Conservation (phyloP, 2,113 vertebrate species). For the Phyllopteryx taeniolatus region DNA sequence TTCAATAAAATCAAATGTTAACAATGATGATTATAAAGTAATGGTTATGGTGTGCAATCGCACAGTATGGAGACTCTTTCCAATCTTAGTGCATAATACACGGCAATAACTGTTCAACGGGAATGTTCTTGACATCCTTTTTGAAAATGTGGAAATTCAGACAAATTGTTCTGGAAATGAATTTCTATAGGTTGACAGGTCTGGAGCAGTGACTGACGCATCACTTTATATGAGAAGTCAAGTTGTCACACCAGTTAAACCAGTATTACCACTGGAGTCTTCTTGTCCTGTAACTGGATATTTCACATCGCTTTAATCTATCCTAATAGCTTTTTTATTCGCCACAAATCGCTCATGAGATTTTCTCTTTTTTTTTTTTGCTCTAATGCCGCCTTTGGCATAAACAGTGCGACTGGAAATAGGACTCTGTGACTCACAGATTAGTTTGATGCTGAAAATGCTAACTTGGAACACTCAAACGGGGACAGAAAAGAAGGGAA, state of each 20-base stretch:
- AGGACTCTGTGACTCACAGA: conserved; percentile 41
- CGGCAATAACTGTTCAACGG: too few relatives aligned
- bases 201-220: neutral
- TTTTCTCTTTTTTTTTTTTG: conserved; percentile 8
- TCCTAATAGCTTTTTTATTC: conserved; percentile 31
- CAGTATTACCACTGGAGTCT: neutral
- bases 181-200: too few relatives aligned
- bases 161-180: too few relatives aligned
- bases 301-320: conserved; percentile 35
- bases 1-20: too few relatives aligned
- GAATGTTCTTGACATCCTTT: too few relatives aligned
- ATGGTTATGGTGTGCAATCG: too few relatives aligned
- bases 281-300: conserved; percentile 8
- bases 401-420: conserved; percentile 58
- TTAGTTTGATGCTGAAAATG: conserved; percentile 54
- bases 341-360: conserved; percentile 38
- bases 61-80: too few relatives aligned
- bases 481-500: conserved; percentile 18
- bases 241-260: conserved; percentile 5
- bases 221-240: neutral
- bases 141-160: too few relatives aligned
- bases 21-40: too few relatives aligned
- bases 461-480: conserved; percentile 32
- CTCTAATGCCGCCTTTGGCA: conserved; percentile 45
- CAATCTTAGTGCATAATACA: too few relatives aligned